Evolutionary conservation across 2,113 vertebrate genomes (phyloP).

Genomic region (Peucedramus taeniatus): DNA sequence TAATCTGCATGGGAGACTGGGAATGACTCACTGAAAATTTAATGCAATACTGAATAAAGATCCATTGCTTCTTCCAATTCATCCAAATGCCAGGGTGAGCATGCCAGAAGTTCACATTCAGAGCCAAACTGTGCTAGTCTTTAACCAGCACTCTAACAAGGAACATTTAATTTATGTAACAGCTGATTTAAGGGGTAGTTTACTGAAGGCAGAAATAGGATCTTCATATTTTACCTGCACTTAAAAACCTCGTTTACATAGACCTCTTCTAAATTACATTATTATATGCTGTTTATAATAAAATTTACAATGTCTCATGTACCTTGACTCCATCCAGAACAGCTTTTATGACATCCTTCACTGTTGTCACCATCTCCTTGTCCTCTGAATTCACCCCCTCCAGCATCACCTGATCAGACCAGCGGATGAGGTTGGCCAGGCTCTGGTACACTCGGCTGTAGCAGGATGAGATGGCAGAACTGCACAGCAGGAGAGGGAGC

Average conservation of each 20-base stretch:
- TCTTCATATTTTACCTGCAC: background rate
- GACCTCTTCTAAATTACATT: background rate
- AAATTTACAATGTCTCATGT: background rate
- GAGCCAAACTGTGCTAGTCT: background rate
- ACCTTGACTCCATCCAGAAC: constrained; percentile 99
- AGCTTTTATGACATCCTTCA: constrained; percentile 93
- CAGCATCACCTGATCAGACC: constrained; percentile 98
- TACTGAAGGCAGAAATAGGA: background rate
- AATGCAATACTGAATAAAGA: background rate
- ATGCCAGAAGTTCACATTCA: background rate
- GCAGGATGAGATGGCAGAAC: constrained; percentile 93
- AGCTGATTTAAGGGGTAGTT: background rate
- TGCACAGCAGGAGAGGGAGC: constrained; percentile 14
- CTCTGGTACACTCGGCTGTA: constrained; percentile 96
- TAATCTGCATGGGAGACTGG: background rate
- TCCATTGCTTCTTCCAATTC: background rate
- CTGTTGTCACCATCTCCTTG: constrained; percentile 89
- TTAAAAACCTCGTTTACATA: background rate
- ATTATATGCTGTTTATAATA: background rate
- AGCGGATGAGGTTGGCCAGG: constrained; percentile 94
- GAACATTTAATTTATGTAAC: background rate
- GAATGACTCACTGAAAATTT: background rate
- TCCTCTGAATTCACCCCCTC: constrained; percentile 93
- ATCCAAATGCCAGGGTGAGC: background rate
- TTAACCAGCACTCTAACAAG: background rate